These are phyloP conservation scores for Microtus montanus DNA, from an alignment of 2,113 vertebrate genomes.

Conservation along the genomic window DNA sequence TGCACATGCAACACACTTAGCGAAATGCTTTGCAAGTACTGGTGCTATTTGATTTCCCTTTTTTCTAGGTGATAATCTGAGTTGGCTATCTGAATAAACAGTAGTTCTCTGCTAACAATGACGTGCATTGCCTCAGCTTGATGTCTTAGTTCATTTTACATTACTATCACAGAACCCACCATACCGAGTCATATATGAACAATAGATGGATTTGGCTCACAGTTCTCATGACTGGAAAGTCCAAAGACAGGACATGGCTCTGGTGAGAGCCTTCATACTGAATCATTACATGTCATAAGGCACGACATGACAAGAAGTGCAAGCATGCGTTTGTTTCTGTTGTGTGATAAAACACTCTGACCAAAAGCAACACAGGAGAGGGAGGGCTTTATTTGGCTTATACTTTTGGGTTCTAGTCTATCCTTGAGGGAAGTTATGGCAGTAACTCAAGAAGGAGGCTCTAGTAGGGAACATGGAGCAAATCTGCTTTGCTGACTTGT, in stretches of 20 bases:
- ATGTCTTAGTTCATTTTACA: background rate
- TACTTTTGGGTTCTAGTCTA: too few relatives aligned
- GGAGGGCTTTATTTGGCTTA: background rate
- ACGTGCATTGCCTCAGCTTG: background rate
- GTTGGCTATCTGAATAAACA: background rate
- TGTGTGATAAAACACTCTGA: background rate
- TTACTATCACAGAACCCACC: background rate
- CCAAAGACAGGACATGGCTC: background rate
- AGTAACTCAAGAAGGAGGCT: background rate
- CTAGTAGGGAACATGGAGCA: background rate
- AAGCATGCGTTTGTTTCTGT: background rate
- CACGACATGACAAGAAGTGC: background rate
- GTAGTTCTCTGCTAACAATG: slow-evolving; percentile 16
- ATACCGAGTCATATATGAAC: background rate
- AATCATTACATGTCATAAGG: background rate
- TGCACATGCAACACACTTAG: slow-evolving; percentile 2
- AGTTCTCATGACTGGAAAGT: background rate
- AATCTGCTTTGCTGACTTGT: background rate
- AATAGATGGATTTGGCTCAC: background rate
- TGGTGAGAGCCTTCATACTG: background rate
- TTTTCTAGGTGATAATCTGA: background rate
- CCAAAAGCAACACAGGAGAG: background rate
- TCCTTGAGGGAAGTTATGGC: background rate
- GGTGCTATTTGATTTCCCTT: background rate
- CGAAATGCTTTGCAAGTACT: background rate